Evolutionary conservation across 2,113 vertebrate genomes (phyloP), one percentile per base, ranked within the genome.

Genomic region (Paralichthys olivaceus): DNA sequence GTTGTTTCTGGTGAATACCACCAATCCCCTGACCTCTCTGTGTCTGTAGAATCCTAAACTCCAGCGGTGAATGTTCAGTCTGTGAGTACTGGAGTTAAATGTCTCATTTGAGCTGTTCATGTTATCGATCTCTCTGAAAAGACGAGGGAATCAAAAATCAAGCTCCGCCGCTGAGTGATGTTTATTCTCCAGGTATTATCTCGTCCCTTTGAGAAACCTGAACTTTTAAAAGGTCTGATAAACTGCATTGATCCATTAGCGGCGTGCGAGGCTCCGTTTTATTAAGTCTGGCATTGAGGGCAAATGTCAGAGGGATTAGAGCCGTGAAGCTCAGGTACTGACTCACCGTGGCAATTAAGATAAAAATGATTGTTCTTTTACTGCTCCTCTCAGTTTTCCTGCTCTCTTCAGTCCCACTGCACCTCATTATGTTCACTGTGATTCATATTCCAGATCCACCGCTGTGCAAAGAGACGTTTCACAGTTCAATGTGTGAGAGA

Each of bases 241-340:
- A 81, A 80, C 58, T 14, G 51, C 62, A 81, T 68, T 65, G 69
- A 89, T 87, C 81, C 58, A 62, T 63, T 47, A 54, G 49, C 63
- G 14, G 53, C 25, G 20, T 7, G 22, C 6, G 1, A n/a, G 29
- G 22, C 26, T 80, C 45, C 54, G 32, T 58, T 19, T 83, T 72
- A 89, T 84, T 60, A 79, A 82, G 20, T 65, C 69, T 69, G 84
- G 68, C 70, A 72, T 82, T 76, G 65, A 74, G 77, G 68, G 40
- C 34, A 83, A 88, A 84, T 84, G 89, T 84, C 87, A 86, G 67
- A 63, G 70, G 79, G 76, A 80, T 86, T 85, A 74, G 19, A 54
- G 68, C 55, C 74, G 47, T 47, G 68, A 59, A 58, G 65, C 75
- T 45, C 51, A 23, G 49, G n/a, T 53, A 56, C 69, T 70, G 70